These are phyloP conservation scores for Apamea epomidion DNA, from an alignment of 2,888 invertebrate species.

Conservation along the genomic window DNA sequence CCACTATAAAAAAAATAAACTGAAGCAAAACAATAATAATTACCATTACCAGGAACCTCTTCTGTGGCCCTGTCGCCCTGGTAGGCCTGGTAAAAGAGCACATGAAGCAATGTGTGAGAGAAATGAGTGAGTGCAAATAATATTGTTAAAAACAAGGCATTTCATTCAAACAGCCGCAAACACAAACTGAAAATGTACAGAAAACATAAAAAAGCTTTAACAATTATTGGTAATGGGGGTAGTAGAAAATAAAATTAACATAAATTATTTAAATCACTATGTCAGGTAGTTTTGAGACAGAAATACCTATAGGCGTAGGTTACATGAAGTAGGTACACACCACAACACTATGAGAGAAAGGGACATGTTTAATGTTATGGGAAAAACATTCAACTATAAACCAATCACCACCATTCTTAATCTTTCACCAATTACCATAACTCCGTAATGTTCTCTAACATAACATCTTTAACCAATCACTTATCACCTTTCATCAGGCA, in stretches of 20 bases:
- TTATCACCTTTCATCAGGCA: neutral
- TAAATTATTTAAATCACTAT: conserved; percentile 2
- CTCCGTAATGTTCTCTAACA: neutral
- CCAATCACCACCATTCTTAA: neutral
- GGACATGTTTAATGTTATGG: neutral
- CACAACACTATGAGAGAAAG: neutral
- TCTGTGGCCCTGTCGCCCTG: conserved; percentile 38
- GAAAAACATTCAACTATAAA: neutral
- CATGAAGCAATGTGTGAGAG: conserved; percentile 51
- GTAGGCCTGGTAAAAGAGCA: conserved; percentile 45
- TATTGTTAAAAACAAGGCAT: conserved; percentile 67
- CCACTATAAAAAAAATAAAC: conserved; percentile 19
- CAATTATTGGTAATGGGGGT: conserved; percentile 16
- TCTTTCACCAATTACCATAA: neutral
- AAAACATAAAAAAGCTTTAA: conserved; percentile 66
- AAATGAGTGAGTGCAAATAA: conserved; percentile 66
- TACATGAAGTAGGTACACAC: neutral
- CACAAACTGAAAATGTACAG: conserved; percentile 70
- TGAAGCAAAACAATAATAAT: conserved; percentile 59
- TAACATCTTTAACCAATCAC: neutral
- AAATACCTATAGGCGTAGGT: neutral
- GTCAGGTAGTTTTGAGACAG: neutral
- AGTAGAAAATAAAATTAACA: conserved; percentile 7
- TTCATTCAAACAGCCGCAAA: conserved; percentile 58
- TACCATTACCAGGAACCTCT: conserved; percentile 56